Conservation (phyloP, 2,797 vertebrate genomes). For the Pseudotriccus pelzelni region DNA sequence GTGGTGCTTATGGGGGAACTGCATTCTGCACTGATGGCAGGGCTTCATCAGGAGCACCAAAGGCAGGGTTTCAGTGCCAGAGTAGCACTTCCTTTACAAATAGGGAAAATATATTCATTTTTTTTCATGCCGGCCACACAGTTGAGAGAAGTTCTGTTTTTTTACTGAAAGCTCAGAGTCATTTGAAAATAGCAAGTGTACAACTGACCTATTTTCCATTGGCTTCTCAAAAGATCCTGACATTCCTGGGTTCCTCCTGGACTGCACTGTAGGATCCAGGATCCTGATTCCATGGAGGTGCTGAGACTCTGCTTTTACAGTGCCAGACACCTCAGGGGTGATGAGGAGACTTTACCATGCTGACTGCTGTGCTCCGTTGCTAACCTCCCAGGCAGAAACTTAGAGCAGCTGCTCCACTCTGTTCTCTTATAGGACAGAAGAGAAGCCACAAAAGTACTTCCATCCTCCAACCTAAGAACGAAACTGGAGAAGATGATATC, state of each 20-base stretch:
- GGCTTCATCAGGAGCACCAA: not conserved
- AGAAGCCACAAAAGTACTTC: not conserved
- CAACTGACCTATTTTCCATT: not conserved
- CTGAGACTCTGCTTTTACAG: not conserved
- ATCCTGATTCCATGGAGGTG: not conserved
- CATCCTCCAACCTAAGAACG: not conserved
- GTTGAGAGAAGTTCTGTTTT: not conserved
- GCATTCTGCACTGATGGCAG: not conserved
- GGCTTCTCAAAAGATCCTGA: not conserved
- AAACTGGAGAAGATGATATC: not conserved
- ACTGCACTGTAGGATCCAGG: not conserved
- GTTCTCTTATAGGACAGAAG: not conserved
- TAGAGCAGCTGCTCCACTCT: not conserved
- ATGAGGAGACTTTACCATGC: not conserved
- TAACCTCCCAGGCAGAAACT: not conserved
- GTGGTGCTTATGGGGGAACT: accelerated
- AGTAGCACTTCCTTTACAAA: not conserved
- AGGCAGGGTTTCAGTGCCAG: not conserved
- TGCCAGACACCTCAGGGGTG: not conserved
- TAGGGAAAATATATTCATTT: not conserved
- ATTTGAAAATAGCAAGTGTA: not conserved
- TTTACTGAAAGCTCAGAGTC: not conserved
- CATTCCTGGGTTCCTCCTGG: not conserved
- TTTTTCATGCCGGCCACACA: not conserved
- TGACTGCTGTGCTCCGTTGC: not conserved